Evolutionary conservation across 2,113 vertebrate species (phyloP).

Genomic region (Trochalopteron elliotii): DNA sequence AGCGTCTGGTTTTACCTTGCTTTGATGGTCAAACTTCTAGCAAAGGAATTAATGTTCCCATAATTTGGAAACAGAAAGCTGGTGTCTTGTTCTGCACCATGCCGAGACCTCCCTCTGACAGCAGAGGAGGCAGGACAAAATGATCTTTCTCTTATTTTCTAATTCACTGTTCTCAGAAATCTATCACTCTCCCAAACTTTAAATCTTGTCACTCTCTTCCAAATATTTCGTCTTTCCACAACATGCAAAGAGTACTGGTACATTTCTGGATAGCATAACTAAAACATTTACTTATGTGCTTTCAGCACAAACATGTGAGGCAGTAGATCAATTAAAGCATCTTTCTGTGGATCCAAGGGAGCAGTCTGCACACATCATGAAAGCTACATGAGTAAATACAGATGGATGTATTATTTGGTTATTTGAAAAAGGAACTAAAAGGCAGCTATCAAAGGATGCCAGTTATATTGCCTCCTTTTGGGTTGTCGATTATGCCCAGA

Average conservation of each 20-base stretch:
- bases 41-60: neutral
- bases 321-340: neutral
- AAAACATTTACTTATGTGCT: neutral
- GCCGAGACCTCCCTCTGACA: neutral
- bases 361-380: neutral
- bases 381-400: neutral
- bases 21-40: neutral
- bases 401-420: neutral
- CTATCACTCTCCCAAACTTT: neutral
- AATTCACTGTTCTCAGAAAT: neutral
- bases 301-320: neutral
- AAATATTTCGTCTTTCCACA: neutral
- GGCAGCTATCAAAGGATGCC: neutral
- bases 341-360: neutral
- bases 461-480: neutral
- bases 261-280: neutral
- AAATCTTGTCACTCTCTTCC: neutral
- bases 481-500: neutral
- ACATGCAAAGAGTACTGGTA: fast-evolving
- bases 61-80: neutral
- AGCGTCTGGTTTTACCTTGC: neutral
- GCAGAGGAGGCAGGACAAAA: neutral
- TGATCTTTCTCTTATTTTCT: neutral
- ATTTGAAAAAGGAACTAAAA: neutral
- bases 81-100: neutral